phyloP scores from a whole-genome alignment of 1,140 invertebrate species.

The Cecropterus lyciades region DNA sequence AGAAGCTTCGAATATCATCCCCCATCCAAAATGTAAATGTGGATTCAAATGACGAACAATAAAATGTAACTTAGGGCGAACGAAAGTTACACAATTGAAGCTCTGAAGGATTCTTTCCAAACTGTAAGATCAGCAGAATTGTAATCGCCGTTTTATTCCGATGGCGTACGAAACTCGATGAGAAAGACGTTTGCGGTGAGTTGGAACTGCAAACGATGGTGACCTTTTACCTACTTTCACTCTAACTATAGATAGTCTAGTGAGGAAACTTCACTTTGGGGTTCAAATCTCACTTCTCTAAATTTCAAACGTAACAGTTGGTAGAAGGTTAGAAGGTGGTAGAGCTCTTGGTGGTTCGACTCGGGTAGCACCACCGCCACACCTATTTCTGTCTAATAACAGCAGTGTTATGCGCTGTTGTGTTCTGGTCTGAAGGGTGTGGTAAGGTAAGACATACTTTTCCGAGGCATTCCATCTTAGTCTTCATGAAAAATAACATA shows the following conservation, averaged over 20 bases:
- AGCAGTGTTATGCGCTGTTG: too few relatives aligned
- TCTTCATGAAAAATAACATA: too few relatives aligned
- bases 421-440: too few relatives aligned
- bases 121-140: constrained; percentile 26
- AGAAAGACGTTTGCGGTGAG: constrained; percentile 6
- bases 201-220: neutral
- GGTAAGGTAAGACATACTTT: too few relatives aligned
- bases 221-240: neutral
- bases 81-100: constrained; percentile 21
- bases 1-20: neutral
- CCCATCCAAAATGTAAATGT: constrained; percentile 18
- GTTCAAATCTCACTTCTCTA: too few relatives aligned
- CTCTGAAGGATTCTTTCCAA: constrained; percentile 17
- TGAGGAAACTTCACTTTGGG: too few relatives aligned
- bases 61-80: constrained; percentile 15
- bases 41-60: constrained; percentile 19
- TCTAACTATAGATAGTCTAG: neutral
- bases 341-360: too few relatives aligned
- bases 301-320: too few relatives aligned
- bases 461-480: too few relatives aligned
- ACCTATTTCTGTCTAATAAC: too few relatives aligned
- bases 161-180: constrained; percentile 12
- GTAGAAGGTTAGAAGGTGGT: too few relatives aligned
- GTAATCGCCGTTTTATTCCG: constrained; percentile 26
- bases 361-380: too few relatives aligned